A percentile compares a stretch with the other conserved stretches of the same genome.
These are phyloP conservation scores for Willowsia nigromaculata DNA, from an alignment of 2,888 invertebrate species.

Conservation along the genomic window DNA sequence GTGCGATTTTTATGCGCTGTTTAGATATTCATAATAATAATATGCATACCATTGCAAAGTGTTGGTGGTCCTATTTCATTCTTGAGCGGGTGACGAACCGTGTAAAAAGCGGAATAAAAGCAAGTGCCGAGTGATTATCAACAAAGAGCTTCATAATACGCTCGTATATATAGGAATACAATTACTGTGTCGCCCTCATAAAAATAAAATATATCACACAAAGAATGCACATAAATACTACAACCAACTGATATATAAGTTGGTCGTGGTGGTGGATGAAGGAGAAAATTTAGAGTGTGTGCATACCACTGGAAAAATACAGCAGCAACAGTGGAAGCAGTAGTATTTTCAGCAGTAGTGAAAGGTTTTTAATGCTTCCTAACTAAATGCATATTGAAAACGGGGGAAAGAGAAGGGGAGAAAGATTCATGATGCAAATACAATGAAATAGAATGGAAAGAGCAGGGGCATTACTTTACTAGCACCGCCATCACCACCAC, in stretches of 20 bases:
- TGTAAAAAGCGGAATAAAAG: background rate
- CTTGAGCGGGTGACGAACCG: constrained; percentile 38
- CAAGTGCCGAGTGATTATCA: constrained; percentile 11
- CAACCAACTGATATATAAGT: background rate
- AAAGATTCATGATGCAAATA: constrained; percentile 41
- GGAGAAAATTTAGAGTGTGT: constrained; percentile 28
- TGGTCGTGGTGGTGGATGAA: background rate
- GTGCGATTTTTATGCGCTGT: background rate
- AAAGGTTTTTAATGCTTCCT: constrained; percentile 30
- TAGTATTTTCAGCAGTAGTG: too few species aligned
- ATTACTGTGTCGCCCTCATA: constrained; percentile 28
- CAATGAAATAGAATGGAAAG: constrained; percentile 14
- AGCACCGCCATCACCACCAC: background rate
- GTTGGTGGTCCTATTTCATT: constrained; percentile 31
- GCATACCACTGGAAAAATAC: constrained; percentile 42
- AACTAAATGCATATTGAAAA: constrained; percentile 46
- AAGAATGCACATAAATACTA: constrained; percentile 27
- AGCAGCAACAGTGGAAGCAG: too few species aligned
- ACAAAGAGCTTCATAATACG: constrained; percentile 5
- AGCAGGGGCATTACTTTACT: background rate
- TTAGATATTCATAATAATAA: background rate
- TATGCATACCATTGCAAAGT: background rate
- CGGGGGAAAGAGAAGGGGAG: background rate
- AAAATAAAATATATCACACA: constrained; percentile 20
- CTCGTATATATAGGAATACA: constrained; percentile 6